A percentile compares a stretch with the other conserved stretches of the same genome.
Evolutionary conservation across 1,140 invertebrate species (phyloP).

Genomic region (Tetragonula clypearis): DNA sequence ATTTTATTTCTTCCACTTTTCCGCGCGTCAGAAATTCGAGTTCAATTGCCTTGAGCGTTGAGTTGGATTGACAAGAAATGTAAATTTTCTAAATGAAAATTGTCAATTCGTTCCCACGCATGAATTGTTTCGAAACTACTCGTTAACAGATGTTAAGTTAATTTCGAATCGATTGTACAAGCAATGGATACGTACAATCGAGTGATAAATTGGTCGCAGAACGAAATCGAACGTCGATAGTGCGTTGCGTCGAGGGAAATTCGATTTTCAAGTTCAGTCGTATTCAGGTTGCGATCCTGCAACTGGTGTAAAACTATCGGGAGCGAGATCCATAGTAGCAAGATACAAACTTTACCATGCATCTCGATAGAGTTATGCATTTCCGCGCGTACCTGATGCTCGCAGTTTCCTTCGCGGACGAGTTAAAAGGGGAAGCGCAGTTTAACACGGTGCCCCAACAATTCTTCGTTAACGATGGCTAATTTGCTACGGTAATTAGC

Average conservation of each 20-base stretch:
- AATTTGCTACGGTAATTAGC: background rate
- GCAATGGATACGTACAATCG: background rate
- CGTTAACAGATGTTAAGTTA: background rate
- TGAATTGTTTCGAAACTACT: background rate
- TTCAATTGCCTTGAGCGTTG: background rate
- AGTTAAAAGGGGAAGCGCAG: background rate
- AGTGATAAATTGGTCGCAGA: background rate
- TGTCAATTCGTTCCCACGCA: background rate
- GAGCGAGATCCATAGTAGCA: background rate
- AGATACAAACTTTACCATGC: slow-evolving; percentile 21
- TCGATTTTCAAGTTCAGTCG: slow-evolving; percentile 1
- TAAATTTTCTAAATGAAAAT: background rate
- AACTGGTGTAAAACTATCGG: slow-evolving; percentile 37
- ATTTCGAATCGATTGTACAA: background rate
- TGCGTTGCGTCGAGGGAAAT: background rate
- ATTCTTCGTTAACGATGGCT: slow-evolving; percentile 5
- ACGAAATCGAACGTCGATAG: background rate
- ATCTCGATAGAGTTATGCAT: slow-evolving; percentile 3
- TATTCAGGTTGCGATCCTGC: slow-evolving; percentile 7
- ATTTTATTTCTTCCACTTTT: background rate
- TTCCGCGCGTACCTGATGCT: background rate
- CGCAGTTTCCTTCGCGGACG: background rate
- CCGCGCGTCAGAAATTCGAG: background rate
- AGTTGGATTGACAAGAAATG: rapidly evolving
- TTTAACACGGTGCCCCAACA: background rate